A percentile compares a stretch with the other conserved stretches of the same genome.
Conservation (phyloP, 2,888 invertebrate genomes). For the Diloba caeruleocephala region DNA sequence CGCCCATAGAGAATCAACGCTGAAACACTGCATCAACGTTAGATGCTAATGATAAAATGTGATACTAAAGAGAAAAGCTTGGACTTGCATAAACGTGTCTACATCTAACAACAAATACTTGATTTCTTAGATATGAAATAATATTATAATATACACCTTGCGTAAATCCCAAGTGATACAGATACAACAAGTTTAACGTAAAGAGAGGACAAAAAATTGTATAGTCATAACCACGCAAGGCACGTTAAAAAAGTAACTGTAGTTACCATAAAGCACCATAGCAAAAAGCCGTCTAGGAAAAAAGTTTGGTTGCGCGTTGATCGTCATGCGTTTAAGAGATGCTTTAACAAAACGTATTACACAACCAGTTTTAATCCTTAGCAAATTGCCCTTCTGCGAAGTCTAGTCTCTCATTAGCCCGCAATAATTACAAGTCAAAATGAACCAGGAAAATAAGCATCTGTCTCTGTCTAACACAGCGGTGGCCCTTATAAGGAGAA, state of each 20-base stretch:
- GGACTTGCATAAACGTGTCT: slow-evolving; percentile 1
- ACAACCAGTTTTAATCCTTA: slow-evolving; percentile 59
- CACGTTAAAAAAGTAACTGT: slow-evolving; percentile 47
- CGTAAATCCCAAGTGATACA: slow-evolving; percentile 21
- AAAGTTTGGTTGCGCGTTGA: slow-evolving; percentile 32
- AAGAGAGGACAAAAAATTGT: slow-evolving; percentile 16
- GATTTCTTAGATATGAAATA: not conserved
- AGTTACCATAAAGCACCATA: slow-evolving; percentile 36
- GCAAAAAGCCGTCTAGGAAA: slow-evolving; percentile 37
- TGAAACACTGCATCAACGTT: slow-evolving; percentile 57
- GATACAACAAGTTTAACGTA: slow-evolving; percentile 8
- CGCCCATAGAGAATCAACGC: slow-evolving; percentile 64
- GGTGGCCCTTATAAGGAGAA: slow-evolving; percentile 57
- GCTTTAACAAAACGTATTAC: slow-evolving; percentile 54
- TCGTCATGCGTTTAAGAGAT: slow-evolving; percentile 36
- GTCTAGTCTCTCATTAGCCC: slow-evolving; percentile 70
- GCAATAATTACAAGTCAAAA: slow-evolving; percentile 77
- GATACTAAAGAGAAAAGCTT: slow-evolving; percentile 45
- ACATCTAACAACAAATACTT: slow-evolving; percentile 9
- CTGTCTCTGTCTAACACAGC: slow-evolving; percentile 65
- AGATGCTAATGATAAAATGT: slow-evolving; percentile 62
- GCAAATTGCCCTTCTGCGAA: slow-evolving; percentile 73
- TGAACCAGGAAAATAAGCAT: slow-evolving; percentile 65
- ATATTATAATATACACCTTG: not conserved
- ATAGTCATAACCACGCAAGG: slow-evolving; percentile 26